Base-by-base conservation (phyloP, 2,797 vertebrate species). In the Chromobotia macracanthus region DNA sequence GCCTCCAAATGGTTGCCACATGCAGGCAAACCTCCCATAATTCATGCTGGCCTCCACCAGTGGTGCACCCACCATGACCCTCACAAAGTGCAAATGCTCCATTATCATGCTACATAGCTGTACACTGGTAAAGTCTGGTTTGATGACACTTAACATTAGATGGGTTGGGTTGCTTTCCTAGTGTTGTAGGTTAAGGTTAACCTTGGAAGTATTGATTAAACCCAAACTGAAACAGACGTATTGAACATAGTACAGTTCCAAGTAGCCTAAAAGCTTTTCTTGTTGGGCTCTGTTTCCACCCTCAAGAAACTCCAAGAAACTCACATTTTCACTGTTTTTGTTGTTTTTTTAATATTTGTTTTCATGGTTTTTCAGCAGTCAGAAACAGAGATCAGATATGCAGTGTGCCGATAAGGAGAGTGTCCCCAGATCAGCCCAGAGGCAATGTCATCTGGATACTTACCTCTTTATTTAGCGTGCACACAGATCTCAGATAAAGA, bases 381-480 rank as follows among this genome's bases (percentile, higher is more conserved):
- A 77, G 74, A 77, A 83, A 77, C 44, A 60, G 73, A 71, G 68
- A 83, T 84, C 84, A 83, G 86, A 87, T 83, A 80, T 74, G 66
- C 44, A 23, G 11, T 28, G 69, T 77, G 76, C 48, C 67, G 84
- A 84, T 85, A 85, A 87, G 82, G 77, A 83, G 51, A 80, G 71
- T 68, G 81, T 79, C 41, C 72, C 61, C 13, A 75, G 80, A 77
- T 76, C 48, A 64, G 71, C 82, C 84, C 23, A 50, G 70, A 78
- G 81, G 84, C 79, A 75, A 79, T 84, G 79, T 84, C 80, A 83
- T 83, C 77, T 46, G 75, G 79, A 75, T 79, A 75, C 83, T 83
- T 81, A 79, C 72, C 69, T 84, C 75, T 79, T 86, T 84, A 83
- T 86, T 84, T 82, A 83, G 82, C 81, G 0, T 82, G 76, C 77